Evolutionary conservation across 1,140 invertebrate genomes (phyloP), one percentile per base, ranked within the genome.

Genomic region (Pachypeltis micranthus): DNA sequence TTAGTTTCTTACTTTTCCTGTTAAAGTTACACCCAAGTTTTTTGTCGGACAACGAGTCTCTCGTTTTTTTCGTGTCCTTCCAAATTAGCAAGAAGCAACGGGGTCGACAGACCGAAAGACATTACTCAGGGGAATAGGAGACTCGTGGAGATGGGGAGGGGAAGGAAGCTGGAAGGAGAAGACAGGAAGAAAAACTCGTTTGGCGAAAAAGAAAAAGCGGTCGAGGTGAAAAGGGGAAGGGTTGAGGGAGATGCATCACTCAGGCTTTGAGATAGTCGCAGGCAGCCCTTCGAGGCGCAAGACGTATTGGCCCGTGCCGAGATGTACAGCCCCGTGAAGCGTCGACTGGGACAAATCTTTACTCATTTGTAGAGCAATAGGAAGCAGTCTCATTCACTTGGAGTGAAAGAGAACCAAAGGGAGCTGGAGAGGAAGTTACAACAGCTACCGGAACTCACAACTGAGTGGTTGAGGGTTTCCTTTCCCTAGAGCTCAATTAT

Each of bases 221-320:
- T 10, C 7, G 47, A 51, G 47, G 47, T 51, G 47, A 51, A 51
- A 51, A 51, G 47, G 47, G 19, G 47, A 51, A 51, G 47, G 47
- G 47, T 10, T 39, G 12, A 14, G 47, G 12, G 23, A 51, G 47
- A 51, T 51, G 47, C 47, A 51, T 51, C 23, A 51, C 47, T 51
- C 47, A 51, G 47, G 47, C 47, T 51, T 51, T 51, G 47, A 51
- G 47, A 51, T 51, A 51, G 47, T 51, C 47, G 23, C 47, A 51
- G 47, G 23, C 47, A 51, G 47, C 47, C 47, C 47, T 51, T 51
- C 47, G 4, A 21, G 47, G 47, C 47, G 23, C 47, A 51, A 51
- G 47, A 51, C 47, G 47, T 51, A 51, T 51, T 51, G 47, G 19
- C 7, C 47, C 23, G 10, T 10, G 7, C 47, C 47, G 47, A 51